These are phyloP conservation scores for Diorhabda elongata DNA, from an alignment of 1,140 invertebrate species.

Conservation along the genomic window DNA sequence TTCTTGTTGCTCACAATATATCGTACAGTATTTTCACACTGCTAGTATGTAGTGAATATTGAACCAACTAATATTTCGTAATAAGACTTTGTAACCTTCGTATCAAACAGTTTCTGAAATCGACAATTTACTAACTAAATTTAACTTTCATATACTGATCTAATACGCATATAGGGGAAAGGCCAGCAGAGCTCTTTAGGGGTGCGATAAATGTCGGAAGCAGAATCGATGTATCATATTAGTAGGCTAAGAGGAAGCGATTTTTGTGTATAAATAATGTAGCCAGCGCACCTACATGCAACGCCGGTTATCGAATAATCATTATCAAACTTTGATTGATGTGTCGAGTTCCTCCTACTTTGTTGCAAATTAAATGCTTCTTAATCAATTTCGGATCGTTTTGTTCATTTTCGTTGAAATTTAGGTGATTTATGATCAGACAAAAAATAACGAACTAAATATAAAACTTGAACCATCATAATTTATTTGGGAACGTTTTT, in stretches of 20 bases:
- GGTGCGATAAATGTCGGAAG: slow-evolving; percentile 1
- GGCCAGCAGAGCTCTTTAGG: neutral
- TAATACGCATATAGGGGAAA: neutral
- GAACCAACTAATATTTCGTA: too few relatives aligned
- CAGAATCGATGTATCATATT: slow-evolving; percentile 2
- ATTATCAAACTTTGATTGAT: neutral
- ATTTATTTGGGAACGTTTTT: too few relatives aligned
- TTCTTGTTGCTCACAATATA: too few relatives aligned
- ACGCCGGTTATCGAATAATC: neutral
- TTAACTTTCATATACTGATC: too few relatives aligned
- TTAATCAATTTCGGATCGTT: neutral
- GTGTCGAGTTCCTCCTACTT: slow-evolving; percentile 1
- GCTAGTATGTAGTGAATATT: too few relatives aligned
- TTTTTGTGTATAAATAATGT: slow-evolving; percentile 3
- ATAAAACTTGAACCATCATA: too few relatives aligned
- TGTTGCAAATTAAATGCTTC: slow-evolving; percentile 2
- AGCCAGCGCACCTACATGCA: neutral
- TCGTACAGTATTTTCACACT: too few relatives aligned
- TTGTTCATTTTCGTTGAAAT: slow-evolving; percentile 1
- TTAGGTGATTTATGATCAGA: neutral
- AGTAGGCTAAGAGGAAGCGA: neutral
- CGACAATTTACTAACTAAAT: too few relatives aligned
- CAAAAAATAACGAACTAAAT: too few relatives aligned
- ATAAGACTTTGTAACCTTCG: too few relatives aligned
- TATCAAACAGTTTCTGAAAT: too few relatives aligned